Evolutionary conservation across 2,888 invertebrate species (phyloP), one percentile per base, ranked within the genome.

Genomic region (Drosophila trichaetosa): DNA sequence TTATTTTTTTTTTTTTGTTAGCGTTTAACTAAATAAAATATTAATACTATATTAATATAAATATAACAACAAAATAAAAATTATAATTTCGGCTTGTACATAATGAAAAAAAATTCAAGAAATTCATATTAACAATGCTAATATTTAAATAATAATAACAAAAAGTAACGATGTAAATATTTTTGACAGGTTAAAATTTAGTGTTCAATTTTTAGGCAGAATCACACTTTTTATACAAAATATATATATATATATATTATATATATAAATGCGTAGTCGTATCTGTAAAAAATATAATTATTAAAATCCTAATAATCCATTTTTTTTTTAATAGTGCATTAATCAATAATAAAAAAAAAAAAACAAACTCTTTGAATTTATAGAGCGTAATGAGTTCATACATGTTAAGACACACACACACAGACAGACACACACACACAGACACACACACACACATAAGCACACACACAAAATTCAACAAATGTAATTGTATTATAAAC

Each of bases 321-420:
- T 83, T 73, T 70, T 76, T 83, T 84, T 81, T 66, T 75, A 67
- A 69, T 85, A 80, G 78, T 56, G 48, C 67, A 79, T 77, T 76
- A 69, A 67, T 74, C 46, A 46, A 46, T 46, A 24, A 24, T 24
- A 46, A 24, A 57, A 62, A 52, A 61, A 61, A 52, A 67, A 56
- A 57, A 56, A 6, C 67, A 80, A 72, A 74, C 85, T 89, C 80
- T 80, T 87, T 87, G 89, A 87, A 87, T 87, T 89, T 87, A 90
- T 87, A 90, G 87, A 63, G 66, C 59, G 82, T 87, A 89, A 87
- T 73, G 75, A 87, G 80, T 81, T 89, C 82, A 65, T 81, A 74
- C 79, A 87, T 83, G 82, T 87, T 81, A 87, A 82, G 68, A 70
- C 65, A 58, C 49, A 54, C 64, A 42, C 31, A 64, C 38, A 38